Evolutionary conservation across 2,113 vertebrate genomes (phyloP), one percentile per base, ranked within the genome.

Genomic region (Orientallactaga bullata): DNA sequence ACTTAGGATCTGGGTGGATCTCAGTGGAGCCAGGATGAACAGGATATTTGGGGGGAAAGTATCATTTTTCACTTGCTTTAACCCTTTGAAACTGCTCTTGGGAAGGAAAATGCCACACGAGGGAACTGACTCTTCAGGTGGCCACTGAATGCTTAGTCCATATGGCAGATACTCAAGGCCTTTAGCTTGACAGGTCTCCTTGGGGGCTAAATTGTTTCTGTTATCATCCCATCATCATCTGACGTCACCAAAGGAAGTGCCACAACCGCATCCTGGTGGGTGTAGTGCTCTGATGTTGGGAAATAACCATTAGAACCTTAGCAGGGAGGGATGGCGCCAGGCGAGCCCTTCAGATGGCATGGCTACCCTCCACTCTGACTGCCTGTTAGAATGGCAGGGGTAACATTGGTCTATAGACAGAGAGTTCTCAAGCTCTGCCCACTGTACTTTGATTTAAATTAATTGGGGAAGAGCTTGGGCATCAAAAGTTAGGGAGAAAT

Each of bases 241-340:
- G 61, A 65, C 16, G n/a, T 15, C 71, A 58, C 35, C 47, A 24
- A 69, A 42, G 39, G n/a, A 60, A 32, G 13, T 5, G 0, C 7
- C 47, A 2, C 12, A 30, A 7, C 65, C 66, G 12, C 32, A 47
- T 6, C 0, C 10, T 3, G 3, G 9, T 11, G 60, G 16, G 9
- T 12, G 17, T 0, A 0, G 23, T 9, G 23, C 63, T 39, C 51
- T 13, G 1, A 35, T 3, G 20, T 7, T 3, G 30, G 79, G 72
- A 79, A 76, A 30, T 12, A 12, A 24, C 39, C 24, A 7, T n/a
- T 30, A 11, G 35, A 2, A 3, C 24, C 32, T 23, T 12, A 3
- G 47, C 11, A 15, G 0, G 2, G 63, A 58, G 18, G 1, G 4
- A 1, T 5, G 1, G 32, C 20, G 28, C 21, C 1, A 2, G 58